Percentiles rank a stretch among this genome's conserved stretches.
phyloP scores from a whole-genome alignment of 2,888 invertebrate genomes.

The Miltochrista miniata region DNA sequence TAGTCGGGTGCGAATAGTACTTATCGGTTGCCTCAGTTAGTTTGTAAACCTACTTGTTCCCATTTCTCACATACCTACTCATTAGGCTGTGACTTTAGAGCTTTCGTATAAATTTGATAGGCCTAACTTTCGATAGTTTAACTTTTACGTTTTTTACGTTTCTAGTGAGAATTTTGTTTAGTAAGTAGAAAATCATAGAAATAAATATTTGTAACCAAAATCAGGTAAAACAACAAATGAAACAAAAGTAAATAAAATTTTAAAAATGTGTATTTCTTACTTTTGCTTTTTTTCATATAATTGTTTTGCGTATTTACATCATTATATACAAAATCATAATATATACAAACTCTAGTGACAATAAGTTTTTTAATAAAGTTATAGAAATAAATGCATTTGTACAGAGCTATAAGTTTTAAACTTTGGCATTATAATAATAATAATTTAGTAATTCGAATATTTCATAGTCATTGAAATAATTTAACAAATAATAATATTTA shows the following conservation, averaged over 20 bases:
- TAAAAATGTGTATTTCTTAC: conserved; percentile 75
- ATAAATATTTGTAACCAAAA: conserved; percentile 18
- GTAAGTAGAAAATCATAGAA: conserved; percentile 14
- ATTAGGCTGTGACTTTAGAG: background rate
- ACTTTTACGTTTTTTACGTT: conserved; percentile 1
- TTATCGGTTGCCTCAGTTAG: no score
- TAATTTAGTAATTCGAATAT: conserved; percentile 46
- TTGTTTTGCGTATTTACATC: conserved; percentile 68
- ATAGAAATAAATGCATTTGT: conserved; percentile 73
- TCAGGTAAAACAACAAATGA: conserved; percentile 63
- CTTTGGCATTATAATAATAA: conserved; percentile 75
- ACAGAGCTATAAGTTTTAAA: conserved; percentile 76
- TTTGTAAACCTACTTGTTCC: no score
- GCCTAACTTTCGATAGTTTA: conserved; percentile 1
- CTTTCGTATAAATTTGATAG: conserved; percentile 22
- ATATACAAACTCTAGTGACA: conserved; percentile 71
- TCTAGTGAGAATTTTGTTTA: background rate
- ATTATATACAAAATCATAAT: conserved; percentile 69
- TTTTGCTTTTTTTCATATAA: conserved; percentile 51
- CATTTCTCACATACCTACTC: conserved; percentile 11
- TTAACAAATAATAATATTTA: conserved; percentile 54
- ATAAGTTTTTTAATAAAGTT: conserved; percentile 57
- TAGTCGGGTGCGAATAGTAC: no score
- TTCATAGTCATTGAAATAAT: conserved; percentile 35
- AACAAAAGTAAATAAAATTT: conserved; percentile 80